These are phyloP conservation scores for Xylocampa areola DNA, from an alignment of 2,888 invertebrate species.

Conservation along the genomic window DNA sequence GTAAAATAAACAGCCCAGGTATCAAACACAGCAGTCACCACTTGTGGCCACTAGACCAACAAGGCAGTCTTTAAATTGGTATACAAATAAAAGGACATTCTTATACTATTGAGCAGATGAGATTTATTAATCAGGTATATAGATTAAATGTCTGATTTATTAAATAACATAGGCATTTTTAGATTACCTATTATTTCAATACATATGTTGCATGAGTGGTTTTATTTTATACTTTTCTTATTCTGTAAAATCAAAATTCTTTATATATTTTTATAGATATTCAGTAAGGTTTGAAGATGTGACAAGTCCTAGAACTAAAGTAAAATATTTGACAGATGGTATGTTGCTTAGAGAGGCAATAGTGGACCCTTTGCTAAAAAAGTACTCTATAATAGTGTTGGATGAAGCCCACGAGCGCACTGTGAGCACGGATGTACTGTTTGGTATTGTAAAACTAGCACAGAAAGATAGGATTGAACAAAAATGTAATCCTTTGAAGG, in stretches of 20 bases:
- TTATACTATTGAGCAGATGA: too few relatives aligned
- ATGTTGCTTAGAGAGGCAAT: conserved; percentile 98
- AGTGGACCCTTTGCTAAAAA: conserved; percentile 92
- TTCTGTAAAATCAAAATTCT: not conserved
- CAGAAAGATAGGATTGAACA: conserved; percentile 92
- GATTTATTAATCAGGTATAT: too few relatives aligned
- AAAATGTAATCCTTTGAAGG: conserved; percentile 91
- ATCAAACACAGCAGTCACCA: too few relatives aligned
- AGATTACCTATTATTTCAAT: too few relatives aligned
- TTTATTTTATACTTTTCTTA: not conserved
- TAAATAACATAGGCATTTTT: too few relatives aligned
- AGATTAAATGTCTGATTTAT: too few relatives aligned
- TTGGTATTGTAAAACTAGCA: conserved; percentile 97
- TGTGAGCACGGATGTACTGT: conserved; percentile 97
- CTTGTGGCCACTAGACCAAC: too few relatives aligned
- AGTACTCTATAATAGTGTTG: conserved; percentile 95
- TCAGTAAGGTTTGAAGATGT: conserved; percentile 97
- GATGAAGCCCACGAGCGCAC: conserved; percentile 99
- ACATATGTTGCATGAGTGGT: too few relatives aligned
- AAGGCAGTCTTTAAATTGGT: too few relatives aligned
- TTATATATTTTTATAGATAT: conserved; percentile 86
- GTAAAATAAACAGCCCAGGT: too few relatives aligned
- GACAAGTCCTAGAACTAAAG: conserved; percentile 94
- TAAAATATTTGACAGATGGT: conserved; percentile 98
- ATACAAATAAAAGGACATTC: too few relatives aligned